A percentile compares a stretch with the other conserved stretches of the same genome.
phyloP scores from a whole-genome alignment of 2,113 vertebrate genomes.

The Silurus asotus region DNA sequence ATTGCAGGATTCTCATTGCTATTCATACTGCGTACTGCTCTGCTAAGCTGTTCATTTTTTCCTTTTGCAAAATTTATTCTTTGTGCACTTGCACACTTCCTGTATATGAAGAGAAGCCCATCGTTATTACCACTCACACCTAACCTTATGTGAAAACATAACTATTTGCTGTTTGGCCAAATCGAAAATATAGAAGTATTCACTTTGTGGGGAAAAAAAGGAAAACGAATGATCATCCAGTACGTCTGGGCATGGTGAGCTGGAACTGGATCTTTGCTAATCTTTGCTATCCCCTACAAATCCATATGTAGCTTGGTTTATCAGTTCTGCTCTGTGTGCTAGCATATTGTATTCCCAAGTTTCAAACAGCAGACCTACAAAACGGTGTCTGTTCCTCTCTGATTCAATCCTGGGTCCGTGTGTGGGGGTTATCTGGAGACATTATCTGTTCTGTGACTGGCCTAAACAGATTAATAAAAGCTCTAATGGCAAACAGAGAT shows the following conservation, averaged over 20 bases:
- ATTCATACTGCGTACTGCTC: neutral
- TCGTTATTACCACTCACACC: neutral
- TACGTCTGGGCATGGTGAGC: neutral
- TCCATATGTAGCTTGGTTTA: neutral
- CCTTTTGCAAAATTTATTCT: neutral
- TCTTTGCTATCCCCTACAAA: neutral
- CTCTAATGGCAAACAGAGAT: constrained; percentile 52
- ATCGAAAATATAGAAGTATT: neutral
- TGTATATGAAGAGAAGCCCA: neutral
- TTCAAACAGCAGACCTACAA: neutral
- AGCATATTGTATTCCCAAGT: neutral
- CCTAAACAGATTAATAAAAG: constrained; percentile 67
- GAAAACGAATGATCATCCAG: neutral
- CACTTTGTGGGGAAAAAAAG: neutral
- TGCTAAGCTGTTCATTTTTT: neutral
- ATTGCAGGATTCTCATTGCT: neutral
- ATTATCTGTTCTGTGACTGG: constrained; percentile 62
- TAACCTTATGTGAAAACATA: neutral
- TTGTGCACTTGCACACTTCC: neutral
- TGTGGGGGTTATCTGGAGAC: constrained; percentile 60
- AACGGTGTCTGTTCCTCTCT: constrained; percentile 7
- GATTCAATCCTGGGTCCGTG: constrained; percentile 55
- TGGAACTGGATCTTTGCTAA: neutral
- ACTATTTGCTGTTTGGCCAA: neutral
- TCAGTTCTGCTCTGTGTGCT: neutral